Base-by-base conservation (phyloP, 2,113 vertebrate species). In the Taxidea taxus region DNA sequence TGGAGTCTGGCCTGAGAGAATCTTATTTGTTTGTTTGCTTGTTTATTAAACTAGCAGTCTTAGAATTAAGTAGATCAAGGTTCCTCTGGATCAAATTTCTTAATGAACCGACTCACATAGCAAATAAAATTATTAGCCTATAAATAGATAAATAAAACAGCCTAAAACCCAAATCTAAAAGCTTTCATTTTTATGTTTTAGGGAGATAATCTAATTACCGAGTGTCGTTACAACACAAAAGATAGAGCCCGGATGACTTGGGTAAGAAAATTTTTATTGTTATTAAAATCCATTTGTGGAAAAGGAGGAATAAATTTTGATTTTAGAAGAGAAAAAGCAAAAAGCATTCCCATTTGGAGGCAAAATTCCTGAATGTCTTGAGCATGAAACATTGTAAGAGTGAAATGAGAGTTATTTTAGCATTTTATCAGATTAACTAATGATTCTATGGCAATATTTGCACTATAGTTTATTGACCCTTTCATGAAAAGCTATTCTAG, bases 191-290 rank as follows among this genome's bases (percentile, higher is more conserved):
- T 97, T 90, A 6, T 98, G 10, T 99, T 99, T 97, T 97, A 99
- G 99, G 99, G 99, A 62, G 99, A 99, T 97, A 99, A 99, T 97
- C 98, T 99, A 95, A 98, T 99, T 94, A 99, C 99, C 23, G 99
- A 99, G 97, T 99, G 99, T 95, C 98, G 98, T 84, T 99, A 99
- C 97, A 99, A 98, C 94, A 99, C 99, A 31, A 98, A 98, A 97
- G 98, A 98, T 88, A 98, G 99, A 98, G 95, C 86, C 66, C 99
- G 98, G 83, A 99, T 99, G 99, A 99, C 99, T 21, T 99, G 99
- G 99, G 99, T 99, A 99, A 99, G 99, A 93, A 84, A 86, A 60
- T 49, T 31, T 86, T 94, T 56, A 66, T 90, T 78, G 23, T 80
- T 51, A 62, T 68, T 96, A n/a, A 95, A 70, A 31, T 91, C 94